Base-by-base conservation (phyloP, 2,797 vertebrate species). In the Taenioides sp. region DNA sequence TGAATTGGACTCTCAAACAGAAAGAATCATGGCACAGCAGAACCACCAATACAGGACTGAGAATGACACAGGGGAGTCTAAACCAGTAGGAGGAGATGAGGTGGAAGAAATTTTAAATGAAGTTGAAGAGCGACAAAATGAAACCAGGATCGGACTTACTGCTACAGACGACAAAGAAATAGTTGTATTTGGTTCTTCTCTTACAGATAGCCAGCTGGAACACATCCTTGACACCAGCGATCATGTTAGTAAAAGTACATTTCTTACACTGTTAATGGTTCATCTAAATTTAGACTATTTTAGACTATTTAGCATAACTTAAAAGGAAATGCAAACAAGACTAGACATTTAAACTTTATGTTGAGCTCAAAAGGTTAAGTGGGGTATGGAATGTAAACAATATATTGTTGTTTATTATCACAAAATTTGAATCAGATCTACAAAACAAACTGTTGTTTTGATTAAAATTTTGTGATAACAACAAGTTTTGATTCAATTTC, bases 171-270 rank as follows among this genome's bases (percentile, higher is more conserved):
- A 67, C 5, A 62, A 75, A 5, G n/a, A 64, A 28, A 80, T 72
- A 77, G 86, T 84, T 12, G 88, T 60, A 78, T 92, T 90, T 0
- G 92, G 94, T 82, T 89, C 93, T 84, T 98, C 97, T 75, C 84
- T 98, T 67, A 96, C 95, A 1, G 96, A 98, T 70, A 97, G 95
- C 65, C 96, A 99, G 73, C 92, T 98, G 80, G 95, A 95, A 74
- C 93, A 92, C 78, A 95, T 99, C 86, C 92, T 99, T 47, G 91
- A 93, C 88, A 96, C 92, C 80, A 93, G 93, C 81, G 94, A 94
- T 43, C 94, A 95, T 85, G 93, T 93, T 82, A 84, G 83, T 73
- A 64, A 34, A 61, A 62, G 18, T 34, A 62, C 3, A 54, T 54
- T 10, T 54, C 20, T 22, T 54, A 54, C 14, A 10, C 52, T 22